Percentiles rank a stretch among this genome's conserved stretches.
Evolutionary conservation across 2,888 invertebrate genomes (phyloP).

Genomic region (Hypselothyrea guttata): DNA sequence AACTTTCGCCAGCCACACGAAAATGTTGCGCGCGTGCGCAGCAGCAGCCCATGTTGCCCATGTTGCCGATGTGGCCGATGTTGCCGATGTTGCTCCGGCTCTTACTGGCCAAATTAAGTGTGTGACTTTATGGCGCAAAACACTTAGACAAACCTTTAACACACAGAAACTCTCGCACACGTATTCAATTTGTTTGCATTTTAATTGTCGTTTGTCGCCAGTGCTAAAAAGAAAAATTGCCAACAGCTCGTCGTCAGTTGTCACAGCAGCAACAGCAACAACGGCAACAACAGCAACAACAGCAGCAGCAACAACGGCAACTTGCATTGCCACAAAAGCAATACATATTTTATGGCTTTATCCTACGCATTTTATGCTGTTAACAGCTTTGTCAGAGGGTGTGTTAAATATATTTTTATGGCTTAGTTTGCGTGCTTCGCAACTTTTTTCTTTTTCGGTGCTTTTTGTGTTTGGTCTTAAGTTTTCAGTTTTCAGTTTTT

Average conservation of each 20-base stretch:
- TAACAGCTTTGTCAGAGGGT: slow-evolving; percentile 74
- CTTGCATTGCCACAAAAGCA: slow-evolving; percentile 34
- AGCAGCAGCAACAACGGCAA: slow-evolving; percentile 16
- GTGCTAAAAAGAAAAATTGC: slow-evolving; percentile 69
- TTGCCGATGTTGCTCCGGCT: slow-evolving; percentile 42
- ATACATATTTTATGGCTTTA: slow-evolving; percentile 58
- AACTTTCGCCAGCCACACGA: slow-evolving; percentile 67
- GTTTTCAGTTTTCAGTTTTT: slow-evolving; percentile 24
- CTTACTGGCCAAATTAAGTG: slow-evolving; percentile 56
- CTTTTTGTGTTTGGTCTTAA: slow-evolving; percentile 16
- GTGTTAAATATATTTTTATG: slow-evolving; percentile 73
- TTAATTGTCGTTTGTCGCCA: slow-evolving; percentile 71
- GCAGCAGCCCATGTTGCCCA: slow-evolving; percentile 38
- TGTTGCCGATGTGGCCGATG: slow-evolving; percentile 24
- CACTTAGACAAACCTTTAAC: slow-evolving; percentile 70
- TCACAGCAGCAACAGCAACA: slow-evolving; percentile 39
- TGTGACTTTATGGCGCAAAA: slow-evolving; percentile 67
- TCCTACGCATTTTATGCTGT: slow-evolving; percentile 72
- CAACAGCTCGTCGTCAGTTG: slow-evolving; percentile 63
- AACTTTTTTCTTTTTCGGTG: slow-evolving; percentile 32
- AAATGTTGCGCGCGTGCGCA: slow-evolving; percentile 69
- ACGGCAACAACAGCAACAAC: slow-evolving; percentile 22
- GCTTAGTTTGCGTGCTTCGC: slow-evolving; percentile 64
- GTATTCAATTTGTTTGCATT: slow-evolving; percentile 70
- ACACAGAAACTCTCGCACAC: slow-evolving; percentile 21